Base-by-base conservation (phyloP, 2,888 invertebrate species). In the Sylvicola cinctus region DNA sequence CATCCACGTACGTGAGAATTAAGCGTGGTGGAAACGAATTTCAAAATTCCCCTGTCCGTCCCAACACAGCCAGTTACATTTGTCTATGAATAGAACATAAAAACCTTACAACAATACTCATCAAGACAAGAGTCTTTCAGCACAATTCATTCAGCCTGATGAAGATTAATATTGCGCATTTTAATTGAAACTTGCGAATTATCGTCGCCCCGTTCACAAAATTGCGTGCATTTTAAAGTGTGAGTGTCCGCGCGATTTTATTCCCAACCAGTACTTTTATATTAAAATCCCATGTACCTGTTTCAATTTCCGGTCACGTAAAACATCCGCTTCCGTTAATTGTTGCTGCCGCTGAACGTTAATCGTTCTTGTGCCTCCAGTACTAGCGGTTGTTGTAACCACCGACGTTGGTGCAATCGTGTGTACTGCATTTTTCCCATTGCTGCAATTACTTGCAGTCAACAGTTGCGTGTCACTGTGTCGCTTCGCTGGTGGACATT, bases 301-400 rank as follows among this genome's bases (percentile, higher is more conserved):
- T 32, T 34, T 38, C 14, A 16, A 28, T 34, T 41, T 41, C 41
- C 41, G 34, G 36, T 39, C 41, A 41, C 41, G 41, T 36, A 39
- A 10, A 12, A 23, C 14, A 30, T 17, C 16, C 29, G 31, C 33
- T 33, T 39, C 39, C 39, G 37, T 31, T 32, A 27, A 14, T 14
- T 33, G 32, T 20, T 13, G 28, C 10, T 28, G 38, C 23, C 26
- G 32, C 38, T 32, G 29, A 11, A n/a, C 16, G 4, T 6, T 32
- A 16, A 29, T 13, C 31, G 23, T 16, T 34, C 17, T 31, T 37
- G 31, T 29, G 31, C 16, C 25, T 29, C 29, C 13, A 14, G 27
- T 31, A 17, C 29, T 35, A 23, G 11, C 32, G 17, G 36, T 16
- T 36, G 29, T 38, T 17, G 28, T 29, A 4, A 32, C 20, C 17